Percentiles rank a stretch among this genome's conserved stretches.
Evolutionary conservation across 1,140 invertebrate genomes (phyloP).

Genomic region (Zaprionus lachaisei): DNA sequence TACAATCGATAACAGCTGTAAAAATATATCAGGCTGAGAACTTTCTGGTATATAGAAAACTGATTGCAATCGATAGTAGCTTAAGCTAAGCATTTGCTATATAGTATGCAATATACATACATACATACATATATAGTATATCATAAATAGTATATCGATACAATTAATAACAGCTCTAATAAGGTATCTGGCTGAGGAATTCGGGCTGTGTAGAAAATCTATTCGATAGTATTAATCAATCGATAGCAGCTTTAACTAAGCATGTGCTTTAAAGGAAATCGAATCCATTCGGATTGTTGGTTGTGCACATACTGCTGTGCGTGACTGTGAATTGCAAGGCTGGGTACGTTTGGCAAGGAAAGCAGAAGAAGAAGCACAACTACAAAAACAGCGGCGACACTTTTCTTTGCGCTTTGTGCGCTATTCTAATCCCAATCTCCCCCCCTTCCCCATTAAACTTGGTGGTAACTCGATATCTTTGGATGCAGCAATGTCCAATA

Average conservation of each 20-base stretch:
- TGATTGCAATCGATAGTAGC: no score
- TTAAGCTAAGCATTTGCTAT: no score
- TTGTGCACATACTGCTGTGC: neutral
- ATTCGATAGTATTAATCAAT: no score
- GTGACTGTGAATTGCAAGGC: slow-evolving; percentile 18
- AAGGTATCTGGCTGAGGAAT: no score
- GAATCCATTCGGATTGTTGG: neutral
- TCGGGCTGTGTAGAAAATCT: no score
- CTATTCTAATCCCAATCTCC: slow-evolving; percentile 34
- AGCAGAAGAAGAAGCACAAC: neutral
- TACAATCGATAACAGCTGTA: no score
- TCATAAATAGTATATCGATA: no score
- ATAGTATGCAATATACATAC: no score
- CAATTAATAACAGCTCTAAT: no score
- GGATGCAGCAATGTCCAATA: slow-evolving; percentile 27
- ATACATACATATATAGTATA: no score
- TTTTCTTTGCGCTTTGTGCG: slow-evolving; percentile 31
- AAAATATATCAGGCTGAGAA: no score
- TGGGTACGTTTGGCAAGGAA: slow-evolving; percentile 33
- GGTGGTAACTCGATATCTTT: slow-evolving; percentile 33
- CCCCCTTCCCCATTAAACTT: neutral
- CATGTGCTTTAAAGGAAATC: neutral
- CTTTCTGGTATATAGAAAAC: no score
- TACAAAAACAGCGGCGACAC: slow-evolving; percentile 11
- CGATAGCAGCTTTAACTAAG: neutral